Evolutionary conservation across 1,140 invertebrate species (phyloP), one percentile per base, ranked within the genome.

Genomic region (Odontomachus brunneus): DNA sequence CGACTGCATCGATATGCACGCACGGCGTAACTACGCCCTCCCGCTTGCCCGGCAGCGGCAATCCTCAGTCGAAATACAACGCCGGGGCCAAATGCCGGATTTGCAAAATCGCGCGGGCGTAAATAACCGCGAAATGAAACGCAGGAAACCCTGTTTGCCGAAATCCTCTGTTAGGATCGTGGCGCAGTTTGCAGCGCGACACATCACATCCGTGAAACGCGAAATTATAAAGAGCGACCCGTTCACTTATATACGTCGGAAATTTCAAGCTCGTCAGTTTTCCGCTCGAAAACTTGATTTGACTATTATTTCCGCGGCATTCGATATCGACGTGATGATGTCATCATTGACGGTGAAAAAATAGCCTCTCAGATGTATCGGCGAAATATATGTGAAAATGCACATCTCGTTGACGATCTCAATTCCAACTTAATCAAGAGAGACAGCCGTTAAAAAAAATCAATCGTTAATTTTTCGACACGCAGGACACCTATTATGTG

Each of bases 51-150:
- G 59, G 4, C 57, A 73, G 78, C 69, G 84, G 59, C 78, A 83
- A 85, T 88, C 73, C 84, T 65, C 83, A 53, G 69, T 87, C 74
- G 67, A 80, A 81, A 84, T 84, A 87, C 57, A 44, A 84, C 82
- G 53, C 55, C 59, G 53, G 66, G 26, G 49, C 38, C 86, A 75
- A 88, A 88, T 84, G 83, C 72, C 76, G 83, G 83, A 88, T 88
- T 86, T 83, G 84, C 78, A 80, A 88, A 88, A 88, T 83, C 86
- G 80, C 51, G 38, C 44, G 59, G 80, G 51, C 84, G 86, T 88
- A 88, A 88, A 88, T 88, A 88, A 88, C 86, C 83, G 84, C 86
- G 87, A 88, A 88, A 88, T 88, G 86, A 75, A 88, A 88, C 84
- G 80, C 67, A 49, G 53, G 72, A 72, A 65, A 49, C 26, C 9